These are phyloP conservation scores for Lysandra bellargus DNA, from an alignment of 2,888 invertebrate genomes.

Conservation along the genomic window DNA sequence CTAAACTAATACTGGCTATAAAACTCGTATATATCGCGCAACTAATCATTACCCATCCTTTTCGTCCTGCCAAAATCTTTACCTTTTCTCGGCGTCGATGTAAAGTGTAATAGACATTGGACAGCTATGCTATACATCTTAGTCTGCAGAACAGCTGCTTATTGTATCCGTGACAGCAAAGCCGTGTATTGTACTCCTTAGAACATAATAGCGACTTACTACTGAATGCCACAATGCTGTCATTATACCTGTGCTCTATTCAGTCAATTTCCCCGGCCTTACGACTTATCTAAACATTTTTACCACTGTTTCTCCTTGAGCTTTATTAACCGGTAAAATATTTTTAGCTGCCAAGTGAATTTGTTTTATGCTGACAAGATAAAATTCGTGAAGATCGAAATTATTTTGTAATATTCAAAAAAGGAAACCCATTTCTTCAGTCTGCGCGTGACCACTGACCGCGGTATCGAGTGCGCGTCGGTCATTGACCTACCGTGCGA, in stretches of 20 bases:
- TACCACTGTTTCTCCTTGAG: slow-evolving; percentile 9
- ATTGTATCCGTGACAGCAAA: slow-evolving; percentile 75
- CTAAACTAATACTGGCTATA: too few relatives aligned
- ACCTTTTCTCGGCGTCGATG: not conserved
- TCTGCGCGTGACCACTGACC: too few relatives aligned
- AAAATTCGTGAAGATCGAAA: not conserved
- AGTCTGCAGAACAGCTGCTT: slow-evolving; percentile 65
- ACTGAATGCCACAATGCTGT: slow-evolving; percentile 66
- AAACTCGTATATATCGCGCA: too few relatives aligned
- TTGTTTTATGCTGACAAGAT: not conserved
- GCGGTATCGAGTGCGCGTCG: too few relatives aligned
- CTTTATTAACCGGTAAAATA: not conserved
- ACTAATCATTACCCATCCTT: too few relatives aligned
- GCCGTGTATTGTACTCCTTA: slow-evolving; percentile 67
- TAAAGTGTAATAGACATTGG: slow-evolving; percentile 46
- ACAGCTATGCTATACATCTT: slow-evolving; percentile 61
- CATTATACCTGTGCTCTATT: slow-evolving; percentile 61
- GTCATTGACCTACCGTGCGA: too few relatives aligned
- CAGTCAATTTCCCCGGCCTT: slow-evolving; percentile 47
- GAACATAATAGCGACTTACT: slow-evolving; percentile 76
- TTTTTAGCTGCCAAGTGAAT: not conserved
- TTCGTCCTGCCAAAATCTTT: not conserved
- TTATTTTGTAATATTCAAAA: too few relatives aligned
- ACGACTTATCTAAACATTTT: slow-evolving; percentile 14
- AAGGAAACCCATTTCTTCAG: too few relatives aligned